Percentiles rank a stretch among this genome's conserved stretches.
These are phyloP conservation scores for Morone saxatilis DNA, from an alignment of 2,113 vertebrate genomes.

Conservation along the genomic window DNA sequence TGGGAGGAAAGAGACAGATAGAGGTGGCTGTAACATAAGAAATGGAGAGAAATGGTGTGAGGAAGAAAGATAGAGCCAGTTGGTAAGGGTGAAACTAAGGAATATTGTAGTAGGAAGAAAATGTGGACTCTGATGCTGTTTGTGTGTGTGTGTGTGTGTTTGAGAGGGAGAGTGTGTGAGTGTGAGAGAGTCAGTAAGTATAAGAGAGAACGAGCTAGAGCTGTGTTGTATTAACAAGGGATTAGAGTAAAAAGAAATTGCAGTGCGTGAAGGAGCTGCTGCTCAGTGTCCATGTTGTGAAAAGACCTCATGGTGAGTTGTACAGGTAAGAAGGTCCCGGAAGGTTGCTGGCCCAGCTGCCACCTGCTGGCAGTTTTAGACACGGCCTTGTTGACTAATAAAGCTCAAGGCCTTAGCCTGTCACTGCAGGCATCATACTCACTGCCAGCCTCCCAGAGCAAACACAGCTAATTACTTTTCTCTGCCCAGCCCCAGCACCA, in stretches of 20 bases:
- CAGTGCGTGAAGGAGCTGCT: slow-evolving; percentile 50
- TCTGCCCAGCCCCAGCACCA: slow-evolving; percentile 83
- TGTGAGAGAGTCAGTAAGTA: not conserved
- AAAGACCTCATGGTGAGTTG: slow-evolving; percentile 34
- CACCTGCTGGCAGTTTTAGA: slow-evolving; percentile 77
- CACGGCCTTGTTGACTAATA: slow-evolving; percentile 82
- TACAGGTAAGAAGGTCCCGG: slow-evolving; percentile 46
- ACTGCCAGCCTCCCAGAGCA: slow-evolving; percentile 84
- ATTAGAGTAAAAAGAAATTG: slow-evolving; percentile 79
- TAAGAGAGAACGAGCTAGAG: slow-evolving; percentile 26
- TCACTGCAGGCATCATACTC: slow-evolving; percentile 80
- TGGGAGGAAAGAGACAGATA: slow-evolving; percentile 81
- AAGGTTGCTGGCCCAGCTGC: slow-evolving; percentile 56
- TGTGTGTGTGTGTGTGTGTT: slow-evolving; percentile 22
- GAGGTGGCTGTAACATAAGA: slow-evolving; percentile 72
- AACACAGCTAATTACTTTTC: slow-evolving; percentile 89
- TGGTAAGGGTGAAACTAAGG: slow-evolving; percentile 54
- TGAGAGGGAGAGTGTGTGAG: not conserved
- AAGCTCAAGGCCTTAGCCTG: slow-evolving; percentile 81
- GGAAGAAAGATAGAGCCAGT: slow-evolving; percentile 46
- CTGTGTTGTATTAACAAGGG: slow-evolving; percentile 46
- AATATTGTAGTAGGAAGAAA: slow-evolving; percentile 38
- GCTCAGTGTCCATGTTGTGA: slow-evolving; percentile 34
- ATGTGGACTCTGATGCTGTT: slow-evolving; percentile 2
- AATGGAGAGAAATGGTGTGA: slow-evolving; percentile 73